Evolutionary conservation across 1,140 invertebrate genomes (phyloP).

Genomic region (Physella acuta): DNA sequence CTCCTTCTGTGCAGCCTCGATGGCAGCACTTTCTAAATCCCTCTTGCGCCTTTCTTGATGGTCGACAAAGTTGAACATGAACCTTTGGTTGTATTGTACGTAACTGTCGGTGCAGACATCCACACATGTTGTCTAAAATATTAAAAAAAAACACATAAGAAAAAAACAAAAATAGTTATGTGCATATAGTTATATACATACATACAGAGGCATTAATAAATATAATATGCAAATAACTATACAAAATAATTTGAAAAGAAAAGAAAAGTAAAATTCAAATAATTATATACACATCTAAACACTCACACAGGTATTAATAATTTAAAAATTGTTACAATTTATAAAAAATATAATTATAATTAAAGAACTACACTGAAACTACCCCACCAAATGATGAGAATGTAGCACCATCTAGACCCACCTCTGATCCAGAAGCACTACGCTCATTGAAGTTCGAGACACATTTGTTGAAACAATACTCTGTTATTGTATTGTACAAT

Average conservation of each 20-base stretch:
- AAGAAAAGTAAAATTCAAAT: background rate
- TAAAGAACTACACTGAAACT: background rate
- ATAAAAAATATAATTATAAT: background rate
- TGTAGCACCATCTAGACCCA: background rate
- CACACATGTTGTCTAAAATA: slow-evolving; percentile 5
- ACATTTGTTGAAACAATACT: slow-evolving; percentile 23
- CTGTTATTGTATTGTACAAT: slow-evolving; percentile 21
- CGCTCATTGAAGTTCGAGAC: slow-evolving; percentile 24
- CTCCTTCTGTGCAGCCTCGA: slow-evolving; percentile 11
- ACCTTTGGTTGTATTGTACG: slow-evolving; percentile 23
- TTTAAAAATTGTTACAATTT: background rate
- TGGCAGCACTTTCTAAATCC: slow-evolving; percentile 7
- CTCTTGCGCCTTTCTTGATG: slow-evolving; percentile 20
- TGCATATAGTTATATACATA: background rate
- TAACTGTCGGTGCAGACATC: slow-evolving; percentile 24
- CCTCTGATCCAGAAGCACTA: background rate
- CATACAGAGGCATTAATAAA: background rate
- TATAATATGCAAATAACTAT: background rate
- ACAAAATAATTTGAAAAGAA: background rate
- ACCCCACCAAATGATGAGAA: too few species aligned
- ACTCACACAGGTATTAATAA: background rate
- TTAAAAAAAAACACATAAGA: background rate
- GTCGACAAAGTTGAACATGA: slow-evolving; percentile 27
- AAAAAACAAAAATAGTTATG: background rate
- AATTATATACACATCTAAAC: background rate